A percentile compares a stretch with the other conserved stretches of the same genome.
These are phyloP conservation scores for Mixornis gularis DNA, from an alignment of 2,113 vertebrate genomes.

Conservation along the genomic window DNA sequence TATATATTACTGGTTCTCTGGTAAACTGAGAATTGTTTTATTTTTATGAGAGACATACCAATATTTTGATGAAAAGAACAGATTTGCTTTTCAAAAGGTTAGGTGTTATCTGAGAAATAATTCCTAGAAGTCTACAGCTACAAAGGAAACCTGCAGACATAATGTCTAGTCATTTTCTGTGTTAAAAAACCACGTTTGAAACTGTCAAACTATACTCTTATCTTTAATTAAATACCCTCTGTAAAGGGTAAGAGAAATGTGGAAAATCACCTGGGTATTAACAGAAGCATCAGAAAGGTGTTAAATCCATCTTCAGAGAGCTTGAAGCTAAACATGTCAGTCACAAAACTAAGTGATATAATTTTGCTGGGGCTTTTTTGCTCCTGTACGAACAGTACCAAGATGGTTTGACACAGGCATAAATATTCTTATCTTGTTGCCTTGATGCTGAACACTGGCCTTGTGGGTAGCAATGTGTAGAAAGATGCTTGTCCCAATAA, in stretches of 20 bases:
- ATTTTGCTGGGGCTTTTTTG: neutral
- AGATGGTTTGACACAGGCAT: neutral
- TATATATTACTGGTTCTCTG: neutral
- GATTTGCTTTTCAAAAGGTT: neutral
- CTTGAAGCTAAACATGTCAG: neutral
- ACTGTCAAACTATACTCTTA: neutral
- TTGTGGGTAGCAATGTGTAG: neutral
- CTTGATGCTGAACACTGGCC: neutral
- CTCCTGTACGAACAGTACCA: neutral
- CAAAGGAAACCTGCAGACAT: neutral
- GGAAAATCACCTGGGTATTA: neutral
- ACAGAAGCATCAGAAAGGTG: neutral
- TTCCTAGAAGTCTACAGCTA: neutral
- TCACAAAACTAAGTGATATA: neutral
- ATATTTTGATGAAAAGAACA: neutral
- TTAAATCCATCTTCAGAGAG: neutral
- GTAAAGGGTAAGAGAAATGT: neutral
- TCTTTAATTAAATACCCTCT: neutral
- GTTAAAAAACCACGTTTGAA: neutral
- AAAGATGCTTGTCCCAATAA: neutral
- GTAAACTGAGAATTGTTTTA: neutral
- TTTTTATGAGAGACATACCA: neutral
- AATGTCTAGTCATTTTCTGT: neutral
- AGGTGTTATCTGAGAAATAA: neutral
- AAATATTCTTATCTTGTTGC: neutral